A percentile compares a stretch with the other conserved stretches of the same genome.
Conservation (phyloP, 2,113 vertebrate species). For the Phrynosoma blainvillii region DNA sequence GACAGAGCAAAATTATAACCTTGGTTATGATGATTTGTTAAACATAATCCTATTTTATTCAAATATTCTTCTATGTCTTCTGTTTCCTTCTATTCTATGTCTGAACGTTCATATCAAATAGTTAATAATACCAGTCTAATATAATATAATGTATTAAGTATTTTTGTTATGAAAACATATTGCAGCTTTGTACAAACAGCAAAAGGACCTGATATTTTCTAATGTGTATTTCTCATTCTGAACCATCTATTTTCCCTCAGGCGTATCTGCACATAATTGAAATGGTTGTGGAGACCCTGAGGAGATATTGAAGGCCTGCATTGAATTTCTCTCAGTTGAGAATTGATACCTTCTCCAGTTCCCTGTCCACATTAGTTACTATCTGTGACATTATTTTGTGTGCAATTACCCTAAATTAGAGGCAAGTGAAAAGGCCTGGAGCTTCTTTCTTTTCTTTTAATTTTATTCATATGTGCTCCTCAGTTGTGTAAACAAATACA, state of each 20-base stretch:
- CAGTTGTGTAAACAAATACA: constrained; percentile 2
- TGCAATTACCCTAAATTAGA: neutral
- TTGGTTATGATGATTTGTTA: neutral
- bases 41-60: neutral
- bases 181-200: neutral
- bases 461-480: neutral
- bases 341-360: neutral
- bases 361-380: neutral
- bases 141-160: neutral
- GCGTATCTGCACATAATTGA: constrained; percentile 2
- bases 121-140: neutral
- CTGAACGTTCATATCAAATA: neutral
- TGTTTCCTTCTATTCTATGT: neutral
- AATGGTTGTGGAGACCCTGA: neutral
- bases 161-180: neutral
- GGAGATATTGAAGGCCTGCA: neutral
- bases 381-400: neutral
- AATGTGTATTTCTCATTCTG: neutral
- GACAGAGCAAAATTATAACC: neutral
- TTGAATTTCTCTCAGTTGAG: neutral
- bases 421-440: constrained; percentile 4
- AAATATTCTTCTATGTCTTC: neutral
- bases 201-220: neutral
- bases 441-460: neutral
- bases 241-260: neutral